Evolutionary conservation across 2,113 vertebrate genomes (phyloP).

Genomic region (human): GRCh38 chr4:126853501-126854000

Average conservation of each 20-base stretch:
- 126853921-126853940: neutral
- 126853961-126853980: neutral
- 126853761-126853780: neutral
- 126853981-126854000: neutral
- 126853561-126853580: neutral
- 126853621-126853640: neutral
- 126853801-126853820: neutral
- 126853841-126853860: neutral
- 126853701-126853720: neutral
- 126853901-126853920: neutral
- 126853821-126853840: neutral
- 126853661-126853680: neutral
- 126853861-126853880: neutral
- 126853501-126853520: neutral
- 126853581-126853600: slow-evolving; percentile 12
- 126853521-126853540: neutral
- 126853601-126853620: slow-evolving; percentile 31
- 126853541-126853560: slow-evolving; percentile 25
- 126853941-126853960: neutral
- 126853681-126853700: slow-evolving; percentile 1
- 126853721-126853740: neutral
- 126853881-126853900: neutral
- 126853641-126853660: slow-evolving; percentile 41
- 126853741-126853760: neutral
- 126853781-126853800: neutral